These are phyloP conservation scores for Prinia subflava DNA, from an alignment of 2,113 vertebrate genomes.

Conservation along the genomic window DNA sequence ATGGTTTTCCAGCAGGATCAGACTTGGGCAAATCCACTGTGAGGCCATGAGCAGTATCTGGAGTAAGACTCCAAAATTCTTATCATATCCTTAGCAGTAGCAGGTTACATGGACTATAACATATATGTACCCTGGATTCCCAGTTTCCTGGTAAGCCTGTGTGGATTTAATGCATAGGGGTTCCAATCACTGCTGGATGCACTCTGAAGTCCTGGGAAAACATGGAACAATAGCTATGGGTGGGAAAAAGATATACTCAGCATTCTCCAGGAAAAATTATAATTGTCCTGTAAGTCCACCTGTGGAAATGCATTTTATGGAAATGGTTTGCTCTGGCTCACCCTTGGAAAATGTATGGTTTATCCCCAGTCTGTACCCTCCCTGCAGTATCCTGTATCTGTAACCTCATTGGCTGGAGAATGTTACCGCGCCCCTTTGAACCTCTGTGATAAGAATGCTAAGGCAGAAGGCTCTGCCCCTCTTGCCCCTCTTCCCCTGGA, in stretches of 20 bases:
- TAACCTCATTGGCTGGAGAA: too few species aligned
- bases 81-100: too few species aligned
- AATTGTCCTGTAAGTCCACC: not conserved
- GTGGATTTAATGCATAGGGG: not conserved
- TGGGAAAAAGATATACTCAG: not conserved
- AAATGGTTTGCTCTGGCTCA: too few species aligned
- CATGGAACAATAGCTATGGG: not conserved
- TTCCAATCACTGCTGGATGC: not conserved
- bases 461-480: too few species aligned
- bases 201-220: not conserved
- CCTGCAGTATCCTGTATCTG: too few species aligned
- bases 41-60: not conserved
- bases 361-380: too few species aligned
- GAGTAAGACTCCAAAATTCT: not conserved
- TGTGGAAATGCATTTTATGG: too few species aligned
- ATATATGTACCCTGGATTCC: not conserved
- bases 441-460: too few species aligned
- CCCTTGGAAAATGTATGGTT: too few species aligned
- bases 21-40: not conserved
- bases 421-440: too few species aligned
- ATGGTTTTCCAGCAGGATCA: not conserved
- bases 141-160: not conserved
- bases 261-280: not conserved
- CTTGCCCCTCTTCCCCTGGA: too few species aligned
- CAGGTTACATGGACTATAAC: not conserved